phyloP scores from a whole-genome alignment of 1,140 invertebrate genomes.

The Zaprionus africanus region DNA sequence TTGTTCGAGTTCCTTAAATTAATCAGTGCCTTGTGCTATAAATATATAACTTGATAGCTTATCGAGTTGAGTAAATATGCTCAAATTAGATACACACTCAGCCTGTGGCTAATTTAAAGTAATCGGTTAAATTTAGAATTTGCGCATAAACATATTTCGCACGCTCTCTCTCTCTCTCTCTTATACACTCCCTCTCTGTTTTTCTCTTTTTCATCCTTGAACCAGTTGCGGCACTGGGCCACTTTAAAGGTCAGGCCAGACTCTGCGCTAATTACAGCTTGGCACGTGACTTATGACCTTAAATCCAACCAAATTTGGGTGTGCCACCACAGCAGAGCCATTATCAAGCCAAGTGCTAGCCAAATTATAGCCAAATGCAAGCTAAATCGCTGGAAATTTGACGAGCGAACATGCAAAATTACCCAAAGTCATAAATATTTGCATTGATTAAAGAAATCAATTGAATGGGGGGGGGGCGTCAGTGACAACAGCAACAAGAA shows the following conservation, averaged over 20 bases:
- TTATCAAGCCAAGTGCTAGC: not conserved
- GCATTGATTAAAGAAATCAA: slow-evolving; percentile 66
- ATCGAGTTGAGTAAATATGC: not conserved
- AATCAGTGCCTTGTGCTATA: not conserved
- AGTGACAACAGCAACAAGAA: slow-evolving; percentile 30
- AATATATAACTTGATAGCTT: not conserved
- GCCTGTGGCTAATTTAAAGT: not conserved
- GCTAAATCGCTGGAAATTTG: not conserved
- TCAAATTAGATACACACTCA: not conserved
- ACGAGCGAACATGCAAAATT: not conserved
- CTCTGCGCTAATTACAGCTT: slow-evolving; percentile 64
- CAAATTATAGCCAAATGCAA: not conserved
- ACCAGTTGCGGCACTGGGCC: slow-evolving; percentile 12
- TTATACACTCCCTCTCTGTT: not conserved
- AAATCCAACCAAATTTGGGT: slow-evolving; percentile 23
- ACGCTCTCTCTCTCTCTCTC: no score
- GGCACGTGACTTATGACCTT: slow-evolving; percentile 74
- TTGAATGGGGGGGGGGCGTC: slow-evolving; percentile 59
- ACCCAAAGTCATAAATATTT: slow-evolving; percentile 59
- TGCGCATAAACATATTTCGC: not conserved
- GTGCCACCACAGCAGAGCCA: not conserved
- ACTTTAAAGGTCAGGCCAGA: slow-evolving; percentile 19
- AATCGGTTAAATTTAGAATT: not conserved
- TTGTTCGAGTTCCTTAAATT: not conserved
- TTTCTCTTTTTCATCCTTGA: slow-evolving; percentile 1